Evolutionary conservation across 2,888 invertebrate species (phyloP).

Genomic region (Chymomyza procnemis): DNA sequence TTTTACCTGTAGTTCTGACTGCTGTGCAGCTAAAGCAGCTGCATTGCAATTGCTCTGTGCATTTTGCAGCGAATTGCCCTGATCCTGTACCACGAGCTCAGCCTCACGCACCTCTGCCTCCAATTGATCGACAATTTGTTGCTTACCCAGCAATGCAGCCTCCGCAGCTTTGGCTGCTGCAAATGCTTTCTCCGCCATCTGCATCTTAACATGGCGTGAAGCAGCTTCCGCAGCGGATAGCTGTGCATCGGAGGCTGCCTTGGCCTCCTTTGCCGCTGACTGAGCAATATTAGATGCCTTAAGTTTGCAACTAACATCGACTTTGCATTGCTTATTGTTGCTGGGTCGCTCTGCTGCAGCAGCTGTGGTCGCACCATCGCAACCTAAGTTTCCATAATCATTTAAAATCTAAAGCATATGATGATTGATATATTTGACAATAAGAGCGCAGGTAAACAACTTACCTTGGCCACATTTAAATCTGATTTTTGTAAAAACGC

Average conservation of each 20-base stretch:
- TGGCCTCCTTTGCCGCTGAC: constrained; percentile 86
- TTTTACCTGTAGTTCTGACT: constrained; percentile 81
- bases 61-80: constrained; percentile 82
- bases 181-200: constrained; percentile 85
- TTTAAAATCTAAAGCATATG: background rate
- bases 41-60: constrained; percentile 83
- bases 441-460: background rate
- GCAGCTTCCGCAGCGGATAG: constrained; percentile 86
- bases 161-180: constrained; percentile 87
- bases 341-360: background rate
- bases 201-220: constrained; percentile 85
- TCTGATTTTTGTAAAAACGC: background rate
- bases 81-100: constrained; percentile 82
- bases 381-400: background rate
- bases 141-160: constrained; percentile 84
- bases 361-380: background rate
- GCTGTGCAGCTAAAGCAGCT: constrained; percentile 82
- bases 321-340: constrained; percentile 10
- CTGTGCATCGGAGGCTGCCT: constrained; percentile 86
- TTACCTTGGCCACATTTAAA: constrained; percentile 22
- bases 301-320: constrained; percentile 52
- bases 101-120: constrained; percentile 85
- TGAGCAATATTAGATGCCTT: constrained; percentile 84
- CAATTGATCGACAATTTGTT: constrained; percentile 84
- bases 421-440: background rate